A percentile compares a stretch with the other conserved stretches of the same genome.
Evolutionary conservation across 2,113 vertebrate genomes (phyloP).

Genomic region (Pungitius pungitius): DNA sequence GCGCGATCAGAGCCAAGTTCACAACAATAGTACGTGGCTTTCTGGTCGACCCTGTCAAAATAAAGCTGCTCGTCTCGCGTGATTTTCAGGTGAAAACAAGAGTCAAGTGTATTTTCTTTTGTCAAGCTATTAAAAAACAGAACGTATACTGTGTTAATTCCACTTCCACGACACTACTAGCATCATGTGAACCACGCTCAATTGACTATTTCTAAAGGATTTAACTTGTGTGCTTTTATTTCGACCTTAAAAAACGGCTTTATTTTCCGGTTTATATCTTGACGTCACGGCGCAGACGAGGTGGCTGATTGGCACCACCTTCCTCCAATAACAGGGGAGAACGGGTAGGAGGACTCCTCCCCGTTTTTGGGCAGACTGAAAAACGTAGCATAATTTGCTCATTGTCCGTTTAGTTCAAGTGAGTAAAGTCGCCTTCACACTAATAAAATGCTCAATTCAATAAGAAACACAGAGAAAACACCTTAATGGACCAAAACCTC

Average conservation of each 20-base stretch:
- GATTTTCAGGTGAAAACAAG: background rate
- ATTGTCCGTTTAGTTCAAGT: slow-evolving; percentile 28
- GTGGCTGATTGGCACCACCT: slow-evolving; percentile 65
- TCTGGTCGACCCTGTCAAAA: slow-evolving; percentile 33
- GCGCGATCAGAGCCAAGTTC: slow-evolving; percentile 31
- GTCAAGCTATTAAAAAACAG: background rate
- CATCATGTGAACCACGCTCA: background rate
- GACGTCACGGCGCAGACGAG: slow-evolving; percentile 49
- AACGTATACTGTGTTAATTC: fast-evolving
- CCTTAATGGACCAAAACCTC: background rate
- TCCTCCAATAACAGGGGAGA: slow-evolving; percentile 64
- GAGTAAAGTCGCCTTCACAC: background rate
- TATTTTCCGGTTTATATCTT: slow-evolving; percentile 24
- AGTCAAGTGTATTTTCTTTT: background rate
- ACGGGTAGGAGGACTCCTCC: slow-evolving; percentile 33
- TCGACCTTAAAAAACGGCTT: background rate
- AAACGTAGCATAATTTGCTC: slow-evolving; percentile 48
- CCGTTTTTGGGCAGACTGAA: slow-evolving; percentile 30
- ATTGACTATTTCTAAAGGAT: fast-evolving
- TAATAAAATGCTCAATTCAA: background rate
- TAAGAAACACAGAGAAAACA: background rate
- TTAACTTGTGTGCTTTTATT: slow-evolving; percentile 27
- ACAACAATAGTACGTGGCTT: background rate
- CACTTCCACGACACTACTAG: background rate
- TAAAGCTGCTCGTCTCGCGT: slow-evolving; percentile 12